Percentiles rank a stretch among this genome's conserved stretches.
Evolutionary conservation across 2,888 invertebrate genomes (phyloP).

Genomic region (Andrena hattorfiana): DNA sequence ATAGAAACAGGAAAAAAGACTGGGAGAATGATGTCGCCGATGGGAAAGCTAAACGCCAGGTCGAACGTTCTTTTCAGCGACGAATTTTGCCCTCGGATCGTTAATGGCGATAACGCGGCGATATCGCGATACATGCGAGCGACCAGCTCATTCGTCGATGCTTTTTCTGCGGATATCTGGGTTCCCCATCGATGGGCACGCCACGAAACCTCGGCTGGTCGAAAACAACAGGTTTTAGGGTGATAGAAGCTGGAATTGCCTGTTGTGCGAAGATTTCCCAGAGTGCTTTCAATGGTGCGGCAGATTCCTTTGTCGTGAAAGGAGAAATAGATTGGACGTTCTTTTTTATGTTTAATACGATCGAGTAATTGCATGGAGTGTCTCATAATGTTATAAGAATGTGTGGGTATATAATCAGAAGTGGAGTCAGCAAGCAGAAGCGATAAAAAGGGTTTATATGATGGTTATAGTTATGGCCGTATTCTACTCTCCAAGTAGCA

Average conservation of each 20-base stretch:
- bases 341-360: no score
- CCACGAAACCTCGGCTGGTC: neutral
- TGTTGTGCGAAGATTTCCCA: conserved; percentile 3
- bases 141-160: conserved; percentile 26
- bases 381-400: no score
- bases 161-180: conserved; percentile 46
- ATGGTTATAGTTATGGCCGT: no score
- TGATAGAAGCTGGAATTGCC: conserved; percentile 27
- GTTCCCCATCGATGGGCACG: conserved; percentile 25
- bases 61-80: conserved; percentile 19
- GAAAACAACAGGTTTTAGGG: conserved; percentile 43
- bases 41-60: conserved; percentile 6
- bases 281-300: conserved; percentile 8
- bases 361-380: no score
- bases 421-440: no score
- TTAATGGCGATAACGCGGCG: conserved; percentile 55
- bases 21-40: conserved; percentile 25
- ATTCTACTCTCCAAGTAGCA: no score
- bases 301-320: neutral
- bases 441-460: no score
- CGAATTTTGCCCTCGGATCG: conserved; percentile 48
- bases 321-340: neutral
- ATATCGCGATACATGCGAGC: conserved; percentile 24
- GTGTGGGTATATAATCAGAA: no score
- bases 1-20: conserved; percentile 13